These are phyloP conservation scores for Cotesia vestalis DNA, from an alignment of 1,140 invertebrate species.

Conservation along the genomic window DNA sequence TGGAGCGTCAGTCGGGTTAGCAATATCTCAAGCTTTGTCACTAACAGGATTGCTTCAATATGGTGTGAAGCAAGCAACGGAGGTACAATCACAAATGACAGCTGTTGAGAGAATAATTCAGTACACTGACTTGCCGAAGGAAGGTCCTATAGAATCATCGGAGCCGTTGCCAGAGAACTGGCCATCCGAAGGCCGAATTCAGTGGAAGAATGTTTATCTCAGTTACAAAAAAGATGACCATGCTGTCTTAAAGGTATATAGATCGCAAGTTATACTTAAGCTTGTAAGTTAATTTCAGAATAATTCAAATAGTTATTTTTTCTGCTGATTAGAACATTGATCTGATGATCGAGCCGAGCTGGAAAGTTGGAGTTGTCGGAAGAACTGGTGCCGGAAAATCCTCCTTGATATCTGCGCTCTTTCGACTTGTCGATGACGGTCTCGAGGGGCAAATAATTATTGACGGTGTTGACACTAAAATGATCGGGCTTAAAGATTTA, in stretches of 20 bases:
- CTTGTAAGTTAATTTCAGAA: constrained; percentile 28
- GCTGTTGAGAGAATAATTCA: constrained; percentile 82
- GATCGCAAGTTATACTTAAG: too few species aligned
- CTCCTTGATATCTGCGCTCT: constrained; percentile 78
- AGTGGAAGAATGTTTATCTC: constrained; percentile 74
- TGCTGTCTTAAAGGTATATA: constrained; percentile 72
- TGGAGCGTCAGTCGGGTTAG: constrained; percentile 79
- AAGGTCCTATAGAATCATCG: constrained; percentile 60
- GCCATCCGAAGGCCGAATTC: constrained; percentile 59
- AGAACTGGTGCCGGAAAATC: constrained; percentile 87
- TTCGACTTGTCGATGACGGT: constrained; percentile 69
- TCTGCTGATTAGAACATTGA: constrained; percentile 64
- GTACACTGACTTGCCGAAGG: constrained; percentile 74
- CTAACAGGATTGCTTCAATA: constrained; percentile 85
- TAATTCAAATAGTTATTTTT: neutral
- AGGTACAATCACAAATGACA: constrained; percentile 81
- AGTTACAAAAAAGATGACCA: constrained; percentile 72
- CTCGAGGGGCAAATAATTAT: constrained; percentile 67
- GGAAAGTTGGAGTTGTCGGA: constrained; percentile 80
- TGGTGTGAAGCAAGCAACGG: constrained; percentile 80
- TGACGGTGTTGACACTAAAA: constrained; percentile 73
- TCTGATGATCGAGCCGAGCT: constrained; percentile 70
- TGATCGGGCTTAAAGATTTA: constrained; percentile 75
- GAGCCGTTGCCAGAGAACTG: constrained; percentile 60
- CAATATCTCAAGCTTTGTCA: constrained; percentile 83